Conservation (phyloP, 2,113 vertebrate genomes). For the Peromyscus californicus region DNA sequence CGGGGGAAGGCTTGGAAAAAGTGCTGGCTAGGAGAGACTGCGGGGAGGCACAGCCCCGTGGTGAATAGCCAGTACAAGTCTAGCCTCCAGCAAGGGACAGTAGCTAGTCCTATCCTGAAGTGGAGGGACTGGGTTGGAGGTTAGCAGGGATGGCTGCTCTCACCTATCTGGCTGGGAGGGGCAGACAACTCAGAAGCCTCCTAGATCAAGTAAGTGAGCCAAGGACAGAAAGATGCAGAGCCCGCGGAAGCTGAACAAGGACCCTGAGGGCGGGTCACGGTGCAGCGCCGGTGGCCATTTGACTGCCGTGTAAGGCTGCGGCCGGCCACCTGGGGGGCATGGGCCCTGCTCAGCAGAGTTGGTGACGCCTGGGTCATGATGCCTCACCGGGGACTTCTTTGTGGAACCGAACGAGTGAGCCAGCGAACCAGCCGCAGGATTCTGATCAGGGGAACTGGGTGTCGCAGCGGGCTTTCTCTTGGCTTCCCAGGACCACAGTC, state of each 20-base stretch:
- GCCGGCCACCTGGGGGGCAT: background rate
- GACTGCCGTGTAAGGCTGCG: background rate
- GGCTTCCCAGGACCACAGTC: background rate
- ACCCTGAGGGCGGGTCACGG: too few relatives aligned
- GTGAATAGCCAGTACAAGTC: background rate
- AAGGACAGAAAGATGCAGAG: background rate
- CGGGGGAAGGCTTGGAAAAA: background rate
- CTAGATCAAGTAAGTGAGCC: background rate
- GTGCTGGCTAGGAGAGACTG: background rate
- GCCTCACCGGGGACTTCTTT: background rate
- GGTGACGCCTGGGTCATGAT: background rate
- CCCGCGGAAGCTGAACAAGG: background rate
- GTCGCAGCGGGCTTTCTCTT: rapidly evolving
- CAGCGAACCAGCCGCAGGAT: background rate
- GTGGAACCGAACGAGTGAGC: background rate
- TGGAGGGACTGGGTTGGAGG: too few relatives aligned
- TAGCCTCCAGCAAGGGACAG: background rate
- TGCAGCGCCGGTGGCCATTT: rapidly evolving
- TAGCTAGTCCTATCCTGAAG: background rate
- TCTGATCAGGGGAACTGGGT: too few relatives aligned
- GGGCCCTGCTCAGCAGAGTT: background rate
- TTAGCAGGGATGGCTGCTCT: rapidly evolving
- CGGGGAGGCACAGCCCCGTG: too few relatives aligned
- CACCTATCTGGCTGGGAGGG: background rate
- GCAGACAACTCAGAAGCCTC: background rate